Percentiles rank a stretch among this genome's conserved stretches.
Evolutionary conservation across 2,113 vertebrate species (phyloP).

Genomic region (Mustela lutreola): DNA sequence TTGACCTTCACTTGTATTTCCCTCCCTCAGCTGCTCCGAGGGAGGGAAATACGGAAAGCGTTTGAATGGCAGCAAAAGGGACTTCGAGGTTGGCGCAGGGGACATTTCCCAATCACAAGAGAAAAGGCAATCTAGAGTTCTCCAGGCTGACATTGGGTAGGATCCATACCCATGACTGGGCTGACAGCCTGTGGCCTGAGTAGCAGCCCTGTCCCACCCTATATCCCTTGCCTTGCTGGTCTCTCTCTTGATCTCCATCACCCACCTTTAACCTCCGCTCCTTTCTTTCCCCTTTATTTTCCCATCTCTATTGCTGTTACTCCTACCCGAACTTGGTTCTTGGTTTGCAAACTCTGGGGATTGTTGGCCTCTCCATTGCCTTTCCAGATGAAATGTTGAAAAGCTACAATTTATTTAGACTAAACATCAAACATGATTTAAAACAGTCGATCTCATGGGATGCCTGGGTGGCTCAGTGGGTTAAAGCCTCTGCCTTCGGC

Average conservation of each 20-base stretch:
- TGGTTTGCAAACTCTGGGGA: neutral
- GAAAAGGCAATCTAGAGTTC: neutral
- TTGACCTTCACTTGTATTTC: neutral
- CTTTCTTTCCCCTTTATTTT: neutral
- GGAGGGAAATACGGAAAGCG: neutral
- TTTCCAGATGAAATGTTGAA: neutral
- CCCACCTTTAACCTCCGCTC: fast-evolving
- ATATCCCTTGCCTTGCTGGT: neutral
- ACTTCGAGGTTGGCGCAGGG: neutral
- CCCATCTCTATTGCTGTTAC: neutral
- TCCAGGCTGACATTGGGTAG: neutral
- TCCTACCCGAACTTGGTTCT: neutral
- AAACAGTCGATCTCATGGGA: neutral
- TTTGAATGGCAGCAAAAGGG: neutral
- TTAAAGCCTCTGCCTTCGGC: no score
- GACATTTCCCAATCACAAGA: neutral
- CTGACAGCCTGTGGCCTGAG: no score
- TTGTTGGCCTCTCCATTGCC: neutral
- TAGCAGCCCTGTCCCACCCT: neutral
- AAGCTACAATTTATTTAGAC: neutral
- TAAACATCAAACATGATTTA: neutral
- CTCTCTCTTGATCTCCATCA: neutral
- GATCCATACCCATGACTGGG: fast-evolving
- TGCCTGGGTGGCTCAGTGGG: no score
- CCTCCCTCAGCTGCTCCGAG: neutral